Percentiles rank a stretch among this genome's conserved stretches.
Evolutionary conservation across 2,888 invertebrate genomes (phyloP).

Genomic region (Drosophila tripunctata): DNA sequence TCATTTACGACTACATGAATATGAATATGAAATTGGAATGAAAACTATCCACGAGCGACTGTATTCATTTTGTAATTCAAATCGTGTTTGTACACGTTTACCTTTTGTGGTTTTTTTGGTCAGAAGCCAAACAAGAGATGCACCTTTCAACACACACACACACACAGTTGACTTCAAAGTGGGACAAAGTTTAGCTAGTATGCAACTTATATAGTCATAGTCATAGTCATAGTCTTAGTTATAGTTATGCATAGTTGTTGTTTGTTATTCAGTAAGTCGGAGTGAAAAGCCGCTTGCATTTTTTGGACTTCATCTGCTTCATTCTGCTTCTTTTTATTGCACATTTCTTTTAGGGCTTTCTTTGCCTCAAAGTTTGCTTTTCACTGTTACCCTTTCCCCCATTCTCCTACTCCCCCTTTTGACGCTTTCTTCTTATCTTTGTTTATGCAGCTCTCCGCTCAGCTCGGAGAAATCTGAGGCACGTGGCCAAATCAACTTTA

Average conservation of each 20-base stretch:
- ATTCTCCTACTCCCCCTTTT: too few relatives aligned
- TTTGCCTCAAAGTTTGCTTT: constrained; percentile 23
- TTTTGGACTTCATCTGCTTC: constrained; percentile 51
- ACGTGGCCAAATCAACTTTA: constrained; percentile 36
- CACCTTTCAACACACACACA: constrained; percentile 32
- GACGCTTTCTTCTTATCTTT: constrained; percentile 57
- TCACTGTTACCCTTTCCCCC: constrained; percentile 8
- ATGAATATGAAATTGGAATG: neutral
- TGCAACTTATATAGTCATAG: too few relatives aligned
- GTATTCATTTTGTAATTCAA: constrained; percentile 69
- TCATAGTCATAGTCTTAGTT: neutral
- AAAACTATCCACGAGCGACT: constrained; percentile 22
- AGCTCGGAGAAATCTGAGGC: constrained; percentile 40
- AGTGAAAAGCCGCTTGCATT: constrained; percentile 63
- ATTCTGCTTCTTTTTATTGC: constrained; percentile 10
- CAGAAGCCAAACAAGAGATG: constrained; percentile 73
- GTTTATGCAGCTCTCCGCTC: constrained; percentile 57
- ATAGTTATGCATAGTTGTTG: neutral
- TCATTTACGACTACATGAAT: constrained; percentile 14
- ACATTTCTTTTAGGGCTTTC: neutral
- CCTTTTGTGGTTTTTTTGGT: constrained; percentile 76
- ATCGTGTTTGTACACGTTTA: constrained; percentile 52
- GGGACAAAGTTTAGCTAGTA: constrained; percentile 54
- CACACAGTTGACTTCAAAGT: constrained; percentile 53
- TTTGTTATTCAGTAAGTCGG: constrained; percentile 28